These are phyloP conservation scores for Chelon auratus DNA, from an alignment of 2,797 vertebrate species.

Conservation along the genomic window DNA sequence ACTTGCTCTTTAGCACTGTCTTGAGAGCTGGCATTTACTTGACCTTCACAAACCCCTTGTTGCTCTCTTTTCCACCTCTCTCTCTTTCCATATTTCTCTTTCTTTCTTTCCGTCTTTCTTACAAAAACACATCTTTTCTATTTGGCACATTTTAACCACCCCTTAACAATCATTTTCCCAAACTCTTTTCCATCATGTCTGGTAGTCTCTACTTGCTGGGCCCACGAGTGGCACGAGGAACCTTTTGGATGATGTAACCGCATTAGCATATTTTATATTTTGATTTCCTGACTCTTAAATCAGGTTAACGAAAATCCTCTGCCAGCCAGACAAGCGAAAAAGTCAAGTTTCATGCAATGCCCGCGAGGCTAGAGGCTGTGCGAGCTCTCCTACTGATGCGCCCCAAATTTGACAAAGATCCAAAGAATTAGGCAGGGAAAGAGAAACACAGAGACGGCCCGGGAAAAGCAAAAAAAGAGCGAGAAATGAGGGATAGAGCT, in stretches of 20 bases:
- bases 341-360: slow-evolving; percentile 47
- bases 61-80: slow-evolving; percentile 17
- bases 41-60: slow-evolving; percentile 73
- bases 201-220: slow-evolving; percentile 46
- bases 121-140: slow-evolving; percentile 19
- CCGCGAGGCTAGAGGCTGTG: slow-evolving; percentile 36
- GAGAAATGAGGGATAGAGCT: slow-evolving; percentile 24
- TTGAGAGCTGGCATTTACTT: slow-evolving; percentile 77
- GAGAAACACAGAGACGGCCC: slow-evolving; percentile 23
- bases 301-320: slow-evolving; percentile 50
- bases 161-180: slow-evolving; percentile 39
- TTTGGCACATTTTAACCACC: slow-evolving; percentile 22
- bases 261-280: slow-evolving; percentile 50
- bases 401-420: slow-evolving; percentile 59
- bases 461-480: slow-evolving; percentile 26
- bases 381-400: slow-evolving; percentile 40
- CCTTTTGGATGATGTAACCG: slow-evolving; percentile 52
- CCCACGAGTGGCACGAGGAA: slow-evolving; percentile 43
- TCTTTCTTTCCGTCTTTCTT: neutral
- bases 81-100: neutral
- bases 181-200: slow-evolving; percentile 34
- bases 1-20: slow-evolving; percentile 68
- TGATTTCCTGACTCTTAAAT: slow-evolving; percentile 52
- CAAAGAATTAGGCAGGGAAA: slow-evolving; percentile 45
- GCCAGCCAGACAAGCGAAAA: slow-evolving; percentile 43